Evolutionary conservation across 2,113 vertebrate genomes (phyloP), one percentile per base, ranked within the genome.

Genomic region (Dromiciops gliroides): DNA sequence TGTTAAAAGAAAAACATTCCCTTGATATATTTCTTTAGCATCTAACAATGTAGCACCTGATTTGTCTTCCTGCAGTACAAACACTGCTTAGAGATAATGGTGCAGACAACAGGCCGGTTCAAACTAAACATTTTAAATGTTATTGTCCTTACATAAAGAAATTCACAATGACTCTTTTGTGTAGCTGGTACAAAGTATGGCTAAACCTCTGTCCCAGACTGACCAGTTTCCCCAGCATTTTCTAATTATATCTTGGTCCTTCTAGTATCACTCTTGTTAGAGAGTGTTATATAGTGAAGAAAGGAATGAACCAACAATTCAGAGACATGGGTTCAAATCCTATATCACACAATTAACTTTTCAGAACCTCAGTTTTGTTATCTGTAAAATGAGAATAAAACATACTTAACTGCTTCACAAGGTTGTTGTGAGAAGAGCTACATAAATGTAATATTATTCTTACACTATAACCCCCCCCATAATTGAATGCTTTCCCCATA

Each of bases 11-110:
- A 93, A 95, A 23, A 95, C 31, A 83, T 44, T 83, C n/a, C n/a
- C 67, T 83, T 83, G 23, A 48, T 95, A 7, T 26, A 23, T 90
- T 24, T 95, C n/a, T 92, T 95, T 48, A 89, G 90, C 93, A 89
- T 91, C 48, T 50, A 83, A 51, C 92, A 9, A 60, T 24, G 88
- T 28, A 47, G 60, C 93, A 94, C 75, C 47, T 91, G 90, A 92
- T 48, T 90, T 83, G 47, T 90, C 49, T 60, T 50, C 0, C 19
- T 93, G 52, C 92, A 92, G 50, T 93, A 22, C 92, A 91, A 93
- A 51, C 4, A 50, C 11, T 47, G 24, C 47, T 83, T 94, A 10
- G 53, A 89, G 48, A 51, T 94, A 22, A 89, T 93, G 90, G 93
- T 47, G 37, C 14, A 24, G 89, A 53, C 26, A 51, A 51, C 93